A percentile compares a stretch with the other conserved stretches of the same genome.
Conservation (phyloP, 2,113 vertebrate species). For the Paramormyrops kingsleyae region DNA sequence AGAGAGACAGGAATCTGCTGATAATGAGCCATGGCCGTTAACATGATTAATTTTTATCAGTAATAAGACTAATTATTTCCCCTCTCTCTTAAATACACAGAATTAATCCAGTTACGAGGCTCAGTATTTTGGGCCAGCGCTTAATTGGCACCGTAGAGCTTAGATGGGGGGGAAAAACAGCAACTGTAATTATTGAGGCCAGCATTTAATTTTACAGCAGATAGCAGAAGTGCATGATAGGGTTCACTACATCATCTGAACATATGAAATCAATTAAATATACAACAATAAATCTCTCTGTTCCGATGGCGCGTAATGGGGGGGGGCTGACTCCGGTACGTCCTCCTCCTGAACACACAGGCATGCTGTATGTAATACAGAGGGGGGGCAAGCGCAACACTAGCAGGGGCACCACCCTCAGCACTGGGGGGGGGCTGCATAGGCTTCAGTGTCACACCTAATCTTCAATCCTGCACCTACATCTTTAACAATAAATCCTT, state of each 20-base stretch:
- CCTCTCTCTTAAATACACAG: slow-evolving; percentile 48
- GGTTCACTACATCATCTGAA: slow-evolving; percentile 39
- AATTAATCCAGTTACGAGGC: slow-evolving; percentile 59
- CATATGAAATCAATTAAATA: slow-evolving; percentile 48
- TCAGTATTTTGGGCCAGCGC: slow-evolving; percentile 36
- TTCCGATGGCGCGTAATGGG: slow-evolving; percentile 37
- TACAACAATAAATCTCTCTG: slow-evolving; percentile 39
- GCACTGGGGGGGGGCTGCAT: not conserved
- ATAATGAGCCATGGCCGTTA: slow-evolving; percentile 50
- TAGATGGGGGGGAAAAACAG: slow-evolving; percentile 24
- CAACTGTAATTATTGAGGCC: slow-evolving; percentile 42
- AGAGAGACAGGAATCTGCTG: slow-evolving; percentile 31
- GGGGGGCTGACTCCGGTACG: slow-evolving; percentile 11
- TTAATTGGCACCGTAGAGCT: slow-evolving; percentile 38
- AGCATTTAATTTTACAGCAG: slow-evolving; percentile 36
- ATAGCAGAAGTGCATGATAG: slow-evolving; percentile 35
- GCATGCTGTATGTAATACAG: not conserved
- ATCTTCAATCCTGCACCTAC: not conserved
- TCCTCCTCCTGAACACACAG: not conserved
- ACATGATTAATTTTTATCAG: slow-evolving; percentile 56
- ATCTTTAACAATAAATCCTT: not conserved
- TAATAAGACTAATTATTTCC: slow-evolving; percentile 63
- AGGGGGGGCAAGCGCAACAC: not conserved
- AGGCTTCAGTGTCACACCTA: not conserved
- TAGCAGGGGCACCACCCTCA: not conserved